Conservation (phyloP, 2,888 invertebrate genomes). For the Mythimna ferrago region DNA sequence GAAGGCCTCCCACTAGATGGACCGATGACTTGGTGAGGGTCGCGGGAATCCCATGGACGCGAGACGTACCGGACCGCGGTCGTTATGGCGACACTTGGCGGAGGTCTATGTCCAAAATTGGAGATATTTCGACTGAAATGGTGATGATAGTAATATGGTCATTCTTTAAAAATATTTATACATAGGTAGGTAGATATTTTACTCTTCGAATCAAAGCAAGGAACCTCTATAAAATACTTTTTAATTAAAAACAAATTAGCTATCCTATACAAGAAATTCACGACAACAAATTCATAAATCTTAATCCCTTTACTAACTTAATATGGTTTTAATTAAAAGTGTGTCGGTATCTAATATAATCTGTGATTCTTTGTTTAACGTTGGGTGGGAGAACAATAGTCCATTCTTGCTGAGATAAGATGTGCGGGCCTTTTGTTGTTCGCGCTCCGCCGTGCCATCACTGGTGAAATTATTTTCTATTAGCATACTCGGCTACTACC, state of each 20-base stretch:
- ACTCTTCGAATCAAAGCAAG: not conserved
- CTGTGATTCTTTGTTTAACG: conserved; percentile 42
- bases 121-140: too few relatives aligned
- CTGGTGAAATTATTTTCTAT: conserved; percentile 36
- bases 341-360: conserved; percentile 17
- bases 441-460: conserved; percentile 2
- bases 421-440: conserved; percentile 52
- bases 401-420: conserved; percentile 54
- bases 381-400: conserved; percentile 49
- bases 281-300: not conserved
- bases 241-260: not conserved
- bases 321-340: conserved; percentile 31
- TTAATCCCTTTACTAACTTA: not conserved
- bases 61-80: too few relatives aligned
- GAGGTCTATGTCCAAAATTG: too few relatives aligned
- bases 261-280: not conserved
- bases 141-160: too few relatives aligned
- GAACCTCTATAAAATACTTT: not conserved
- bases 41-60: too few relatives aligned
- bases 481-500: conserved; percentile 5
- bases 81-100: too few relatives aligned
- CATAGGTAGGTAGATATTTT: too few relatives aligned
- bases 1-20: too few relatives aligned
- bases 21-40: too few relatives aligned
- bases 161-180: not conserved